Evolutionary conservation across 2,797 vertebrate genomes (phyloP).

Genomic region (Pseudotriccus pelzelni): DNA sequence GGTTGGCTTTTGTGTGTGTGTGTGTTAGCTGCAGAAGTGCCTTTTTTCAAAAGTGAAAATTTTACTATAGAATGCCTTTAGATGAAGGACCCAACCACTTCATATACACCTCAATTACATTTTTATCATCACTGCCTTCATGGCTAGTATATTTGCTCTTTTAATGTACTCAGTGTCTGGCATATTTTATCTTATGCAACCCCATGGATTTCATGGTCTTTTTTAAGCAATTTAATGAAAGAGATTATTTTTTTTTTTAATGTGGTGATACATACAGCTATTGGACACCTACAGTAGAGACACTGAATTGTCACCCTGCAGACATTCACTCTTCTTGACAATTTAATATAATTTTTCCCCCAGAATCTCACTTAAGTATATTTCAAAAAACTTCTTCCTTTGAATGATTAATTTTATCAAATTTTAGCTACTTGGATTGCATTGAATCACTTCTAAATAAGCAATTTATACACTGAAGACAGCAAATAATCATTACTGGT

Average conservation of each 20-base stretch:
- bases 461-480: not conserved
- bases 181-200: not conserved
- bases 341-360: not conserved
- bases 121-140: not conserved
- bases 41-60: not conserved
- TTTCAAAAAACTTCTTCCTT: not conserved
- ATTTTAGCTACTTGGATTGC: not conserved
- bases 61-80: not conserved
- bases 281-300: not conserved
- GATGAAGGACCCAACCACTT: not conserved
- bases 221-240: conserved; percentile 9
- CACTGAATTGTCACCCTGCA: not conserved
- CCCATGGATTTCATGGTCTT: conserved; percentile 9
- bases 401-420: not conserved
- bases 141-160: not conserved
- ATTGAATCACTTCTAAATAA: not conserved
- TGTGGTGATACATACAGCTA: not conserved
- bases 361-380: not conserved
- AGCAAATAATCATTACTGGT: not conserved
- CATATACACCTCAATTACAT: not conserved
- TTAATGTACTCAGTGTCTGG: not conserved
- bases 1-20: not conserved
- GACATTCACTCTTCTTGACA: not conserved
- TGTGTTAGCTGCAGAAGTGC: not conserved
- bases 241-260: conserved; percentile 10